Conservation (phyloP, 2,888 invertebrate species). For the Heteromurus nitidus region DNA sequence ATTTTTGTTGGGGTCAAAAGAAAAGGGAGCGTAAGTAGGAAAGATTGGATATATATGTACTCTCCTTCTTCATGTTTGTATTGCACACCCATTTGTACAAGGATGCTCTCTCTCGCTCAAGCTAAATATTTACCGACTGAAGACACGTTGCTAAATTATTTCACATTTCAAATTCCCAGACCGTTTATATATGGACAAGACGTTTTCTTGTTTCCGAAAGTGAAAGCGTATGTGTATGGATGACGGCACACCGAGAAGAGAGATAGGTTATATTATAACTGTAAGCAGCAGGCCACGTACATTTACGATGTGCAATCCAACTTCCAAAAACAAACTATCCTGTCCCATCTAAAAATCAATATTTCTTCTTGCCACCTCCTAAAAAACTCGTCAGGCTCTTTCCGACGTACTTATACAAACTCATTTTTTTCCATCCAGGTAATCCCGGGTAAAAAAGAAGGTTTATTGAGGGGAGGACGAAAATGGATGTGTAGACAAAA, state of each 20-base stretch:
- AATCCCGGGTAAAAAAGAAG: neutral
- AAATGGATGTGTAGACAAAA: neutral
- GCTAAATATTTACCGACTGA: slow-evolving; percentile 30
- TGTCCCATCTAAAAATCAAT: slow-evolving; percentile 33
- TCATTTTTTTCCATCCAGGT: slow-evolving; percentile 7
- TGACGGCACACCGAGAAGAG: neutral
- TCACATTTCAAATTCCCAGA: slow-evolving; percentile 23
- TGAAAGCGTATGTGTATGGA: slow-evolving; percentile 13
- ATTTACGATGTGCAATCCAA: neutral
- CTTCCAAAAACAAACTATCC: slow-evolving; percentile 21
- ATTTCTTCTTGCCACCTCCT: slow-evolving; percentile 20
- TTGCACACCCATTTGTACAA: neutral
- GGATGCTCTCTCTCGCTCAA: slow-evolving; percentile 18
- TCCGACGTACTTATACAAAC: neutral
- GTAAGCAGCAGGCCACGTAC: neutral
- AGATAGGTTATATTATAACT: neutral
- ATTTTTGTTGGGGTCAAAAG: neutral
- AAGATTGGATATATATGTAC: neutral
- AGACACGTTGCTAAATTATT: slow-evolving; percentile 35
- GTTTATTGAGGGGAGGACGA: neutral
- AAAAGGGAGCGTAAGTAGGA: neutral
- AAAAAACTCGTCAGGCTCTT: neutral
- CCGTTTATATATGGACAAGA: slow-evolving; percentile 2
- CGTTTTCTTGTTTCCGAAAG: slow-evolving; percentile 9
- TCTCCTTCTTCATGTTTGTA: neutral